These are phyloP conservation scores for Callithrix jacchus DNA, from an alignment of 2,113 vertebrate species.

Conservation along the genomic window DNA sequence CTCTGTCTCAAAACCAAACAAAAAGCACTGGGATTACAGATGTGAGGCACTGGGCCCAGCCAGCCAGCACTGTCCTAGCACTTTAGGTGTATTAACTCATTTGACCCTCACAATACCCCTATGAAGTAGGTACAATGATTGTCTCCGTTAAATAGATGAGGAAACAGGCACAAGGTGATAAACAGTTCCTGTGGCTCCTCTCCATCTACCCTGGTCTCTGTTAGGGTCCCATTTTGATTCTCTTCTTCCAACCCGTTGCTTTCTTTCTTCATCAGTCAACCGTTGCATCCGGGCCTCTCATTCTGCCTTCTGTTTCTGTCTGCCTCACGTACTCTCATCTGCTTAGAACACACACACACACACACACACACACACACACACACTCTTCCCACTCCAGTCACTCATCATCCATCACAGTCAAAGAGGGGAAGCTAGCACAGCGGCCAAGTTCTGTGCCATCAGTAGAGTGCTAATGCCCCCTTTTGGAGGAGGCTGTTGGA, in stretches of 20 bases:
- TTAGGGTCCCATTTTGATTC: not conserved
- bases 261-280: not conserved
- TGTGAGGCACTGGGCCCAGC: not conserved
- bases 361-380: rapidly evolving
- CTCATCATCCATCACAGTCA: slow-evolving; percentile 35
- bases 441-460: not conserved
- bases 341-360: not conserved
- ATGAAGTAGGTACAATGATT: not conserved
- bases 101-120: not conserved
- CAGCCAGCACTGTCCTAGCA: not conserved
- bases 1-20: no score
- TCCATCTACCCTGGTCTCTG: not conserved
- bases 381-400: not conserved
- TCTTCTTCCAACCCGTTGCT: not conserved
- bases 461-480: not conserved
- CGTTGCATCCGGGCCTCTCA: not conserved
- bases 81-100: not conserved
- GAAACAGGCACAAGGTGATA: not conserved
- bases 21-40: not conserved
- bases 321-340: not conserved
- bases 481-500: not conserved
- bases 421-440: not conserved
- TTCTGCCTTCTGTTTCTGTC: not conserved
- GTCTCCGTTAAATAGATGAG: not conserved
- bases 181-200: not conserved